Conservation (phyloP, 2,113 vertebrate species). For the Leptocoma aspasia region DNA sequence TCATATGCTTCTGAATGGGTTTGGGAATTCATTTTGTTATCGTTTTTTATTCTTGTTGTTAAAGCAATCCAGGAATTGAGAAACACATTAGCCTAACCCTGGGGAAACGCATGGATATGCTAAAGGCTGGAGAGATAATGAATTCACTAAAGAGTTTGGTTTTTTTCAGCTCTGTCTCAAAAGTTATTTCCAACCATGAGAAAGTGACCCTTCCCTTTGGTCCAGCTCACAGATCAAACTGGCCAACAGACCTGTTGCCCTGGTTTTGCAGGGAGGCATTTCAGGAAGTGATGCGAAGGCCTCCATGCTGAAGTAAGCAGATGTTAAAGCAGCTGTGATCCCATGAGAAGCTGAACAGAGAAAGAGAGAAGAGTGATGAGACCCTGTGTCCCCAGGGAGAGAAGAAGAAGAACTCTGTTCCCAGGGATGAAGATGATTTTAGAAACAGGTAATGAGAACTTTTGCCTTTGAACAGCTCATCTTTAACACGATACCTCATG, state of each 20-base stretch:
- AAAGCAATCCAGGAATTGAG: slow-evolving; percentile 25
- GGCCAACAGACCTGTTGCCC: background rate
- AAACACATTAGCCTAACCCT: slow-evolving; percentile 15
- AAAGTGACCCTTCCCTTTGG: background rate
- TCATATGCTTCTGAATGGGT: background rate
- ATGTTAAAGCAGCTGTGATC: too few relatives aligned
- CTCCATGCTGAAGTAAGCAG: too few relatives aligned
- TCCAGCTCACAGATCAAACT: background rate
- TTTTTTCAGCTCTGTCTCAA: background rate
- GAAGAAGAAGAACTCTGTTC: too few relatives aligned
- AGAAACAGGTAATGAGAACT: too few relatives aligned
- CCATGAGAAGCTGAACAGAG: too few relatives aligned
- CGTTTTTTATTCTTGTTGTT: background rate
- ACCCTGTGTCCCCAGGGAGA: too few relatives aligned
- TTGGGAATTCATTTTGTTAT: slow-evolving; percentile 33
- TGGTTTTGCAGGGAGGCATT: too few relatives aligned
- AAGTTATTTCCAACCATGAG: background rate
- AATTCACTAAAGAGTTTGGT: background rate
- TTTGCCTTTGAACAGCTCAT: too few relatives aligned
- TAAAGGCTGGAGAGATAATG: background rate
- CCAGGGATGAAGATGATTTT: too few relatives aligned
- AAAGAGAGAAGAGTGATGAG: too few relatives aligned
- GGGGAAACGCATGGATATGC: background rate
- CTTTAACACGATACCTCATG: too few relatives aligned
- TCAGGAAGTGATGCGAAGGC: too few relatives aligned